Conservation (phyloP, 2,797 vertebrate genomes). For the Falco concolor region DNA sequence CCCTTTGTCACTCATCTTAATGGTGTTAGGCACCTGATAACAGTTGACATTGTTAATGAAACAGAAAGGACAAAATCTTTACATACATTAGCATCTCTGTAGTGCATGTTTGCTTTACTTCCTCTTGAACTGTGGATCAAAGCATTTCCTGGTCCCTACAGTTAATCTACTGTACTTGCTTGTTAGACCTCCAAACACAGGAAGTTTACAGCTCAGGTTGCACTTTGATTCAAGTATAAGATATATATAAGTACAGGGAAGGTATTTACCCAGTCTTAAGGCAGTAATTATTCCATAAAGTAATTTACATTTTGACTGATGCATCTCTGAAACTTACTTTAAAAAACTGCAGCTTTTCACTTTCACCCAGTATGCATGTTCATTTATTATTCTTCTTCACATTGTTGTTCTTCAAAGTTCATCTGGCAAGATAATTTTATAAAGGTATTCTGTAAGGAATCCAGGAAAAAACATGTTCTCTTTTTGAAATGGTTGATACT, state of each 20-base stretch:
- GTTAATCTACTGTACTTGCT: background rate
- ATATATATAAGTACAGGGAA: background rate
- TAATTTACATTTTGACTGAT: background rate
- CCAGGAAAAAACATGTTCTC: background rate
- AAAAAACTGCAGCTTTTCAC: background rate
- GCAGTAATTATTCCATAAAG: background rate
- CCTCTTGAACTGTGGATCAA: slow-evolving; percentile 31
- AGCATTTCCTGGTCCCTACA: background rate
- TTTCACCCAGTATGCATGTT: rapidly evolving
- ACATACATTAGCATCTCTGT: background rate
- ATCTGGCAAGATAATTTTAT: background rate
- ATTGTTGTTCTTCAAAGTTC: background rate
- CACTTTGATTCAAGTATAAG: background rate
- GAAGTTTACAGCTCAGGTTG: background rate
- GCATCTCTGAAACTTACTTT: background rate
- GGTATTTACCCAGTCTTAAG: background rate
- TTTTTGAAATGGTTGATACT: background rate
- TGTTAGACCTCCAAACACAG: background rate
- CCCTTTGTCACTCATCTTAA: slow-evolving; percentile 20
- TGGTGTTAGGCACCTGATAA: slow-evolving; percentile 39
- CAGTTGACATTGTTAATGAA: background rate
- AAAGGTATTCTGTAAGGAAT: background rate
- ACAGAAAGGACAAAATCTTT: background rate
- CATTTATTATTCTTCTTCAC: background rate
- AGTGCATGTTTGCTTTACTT: slow-evolving; percentile 1